These are phyloP conservation scores for Myrmophylax atrothorax DNA, from an alignment of 2,113 vertebrate species.

Conservation along the genomic window DNA sequence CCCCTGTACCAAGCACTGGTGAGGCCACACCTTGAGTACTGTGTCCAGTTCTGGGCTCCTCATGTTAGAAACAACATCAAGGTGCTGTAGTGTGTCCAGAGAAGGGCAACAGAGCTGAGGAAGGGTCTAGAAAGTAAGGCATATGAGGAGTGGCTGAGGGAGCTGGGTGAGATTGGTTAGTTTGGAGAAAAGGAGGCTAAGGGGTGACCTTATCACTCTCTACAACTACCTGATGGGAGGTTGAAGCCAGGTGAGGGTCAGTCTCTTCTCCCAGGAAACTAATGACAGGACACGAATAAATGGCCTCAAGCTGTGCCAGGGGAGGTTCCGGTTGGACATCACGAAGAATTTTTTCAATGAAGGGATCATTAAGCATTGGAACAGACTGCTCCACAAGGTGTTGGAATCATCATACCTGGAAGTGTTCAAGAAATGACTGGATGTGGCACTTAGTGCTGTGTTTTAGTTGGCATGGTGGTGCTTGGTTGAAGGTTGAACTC, in stretches of 20 bases:
- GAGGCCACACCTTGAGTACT: not conserved
- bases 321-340: not conserved
- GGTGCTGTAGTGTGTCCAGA: accelerated
- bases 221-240: not conserved
- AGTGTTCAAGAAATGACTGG: not conserved
- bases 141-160: not conserved
- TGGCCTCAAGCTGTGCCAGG: not conserved
- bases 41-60: not conserved
- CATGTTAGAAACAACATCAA: not conserved
- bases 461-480: not conserved
- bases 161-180: not conserved
- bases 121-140: not conserved
- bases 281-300: not conserved
- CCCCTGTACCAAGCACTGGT: not conserved
- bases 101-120: accelerated
- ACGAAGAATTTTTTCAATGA: not conserved
- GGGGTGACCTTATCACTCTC: not conserved
- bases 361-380: not conserved
- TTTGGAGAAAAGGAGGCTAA: not conserved
- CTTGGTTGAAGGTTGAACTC: not conserved
- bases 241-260: accelerated
- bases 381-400: accelerated
- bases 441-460: not conserved
- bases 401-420: not conserved
- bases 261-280: not conserved